Base-by-base conservation (phyloP, 1,140 invertebrate species). In the Chrysomallon squamiferum region DNA sequence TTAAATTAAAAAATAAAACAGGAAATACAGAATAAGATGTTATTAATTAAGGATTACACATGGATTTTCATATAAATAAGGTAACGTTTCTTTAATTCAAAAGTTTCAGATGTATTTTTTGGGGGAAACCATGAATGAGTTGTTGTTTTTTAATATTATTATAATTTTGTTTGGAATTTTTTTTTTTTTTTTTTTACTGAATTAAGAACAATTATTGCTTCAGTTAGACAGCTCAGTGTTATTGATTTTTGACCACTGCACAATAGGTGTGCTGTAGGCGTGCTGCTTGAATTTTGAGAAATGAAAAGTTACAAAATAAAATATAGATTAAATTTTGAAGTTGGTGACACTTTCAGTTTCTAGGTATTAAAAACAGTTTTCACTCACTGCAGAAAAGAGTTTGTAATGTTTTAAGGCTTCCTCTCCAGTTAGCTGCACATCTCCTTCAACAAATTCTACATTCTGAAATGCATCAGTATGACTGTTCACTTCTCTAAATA, bases 361-460 rank as follows among this genome's bases (percentile, higher is more conserved):
- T n/a, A n/a, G n/a, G n/a, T n/a, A n/a, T n/a, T n/a, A n/a, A n/a
- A n/a, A n/a, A n/a, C n/a, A n/a, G n/a, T n/a, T n/a, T n/a, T n/a
- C 18, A 15, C 59, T 45, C 45, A 76, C 74, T 65, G 68, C 13
- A 15, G 57, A 33, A 65, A 68, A 71, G 18, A 74, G 41, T 25
- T 67, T 64, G 27, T 74, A 76, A 27, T 76, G 70, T 56, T 63
- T 60, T 29, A 65, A 69, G 5, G 65, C 74, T 22, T 69, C 74
- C 30, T 63, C 60, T 13, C 69, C 69, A 29, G 18, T 52, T 33
- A 61, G 29, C 18, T 22, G 20, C 20, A 29, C n/a, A 18, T 43
- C n/a, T 25, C 41, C 58, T 41, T 59, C 41, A 25, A 54, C 9
- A 4, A 54, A 25, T 2, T 27, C 25, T 3, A 54, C 13, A 30